phyloP scores from a whole-genome alignment of 2,888 invertebrate genomes.

The Tolmerus cingulatus region DNA sequence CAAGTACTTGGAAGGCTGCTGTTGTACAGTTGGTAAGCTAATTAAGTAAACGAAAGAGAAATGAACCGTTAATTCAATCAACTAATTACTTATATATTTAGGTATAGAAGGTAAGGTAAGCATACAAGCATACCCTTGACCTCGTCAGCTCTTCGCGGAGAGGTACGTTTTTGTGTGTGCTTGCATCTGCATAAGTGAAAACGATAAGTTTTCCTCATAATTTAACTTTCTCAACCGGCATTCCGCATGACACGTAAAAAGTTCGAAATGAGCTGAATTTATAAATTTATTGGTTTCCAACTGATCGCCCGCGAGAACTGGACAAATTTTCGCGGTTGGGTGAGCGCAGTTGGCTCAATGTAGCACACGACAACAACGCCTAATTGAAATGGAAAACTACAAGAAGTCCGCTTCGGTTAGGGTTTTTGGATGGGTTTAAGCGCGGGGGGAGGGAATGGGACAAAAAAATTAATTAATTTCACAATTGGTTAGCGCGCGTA shows the following conservation, averaged over 20 bases:
- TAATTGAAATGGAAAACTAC: constrained; percentile 35
- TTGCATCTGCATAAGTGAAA: background rate
- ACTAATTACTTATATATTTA: background rate
- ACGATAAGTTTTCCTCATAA: background rate
- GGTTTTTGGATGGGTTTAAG: background rate
- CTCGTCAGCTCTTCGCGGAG: background rate
- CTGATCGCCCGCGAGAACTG: background rate
- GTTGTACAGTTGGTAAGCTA: background rate
- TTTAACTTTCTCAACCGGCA: background rate
- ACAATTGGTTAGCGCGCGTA: constrained; percentile 1
- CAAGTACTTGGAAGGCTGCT: background rate
- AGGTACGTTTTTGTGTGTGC: background rate
- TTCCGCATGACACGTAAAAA: background rate
- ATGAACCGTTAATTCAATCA: background rate
- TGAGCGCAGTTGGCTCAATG: background rate
- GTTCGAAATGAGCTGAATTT: background rate
- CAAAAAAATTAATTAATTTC: constrained; percentile 40
- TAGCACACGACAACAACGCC: background rate
- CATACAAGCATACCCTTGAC: background rate
- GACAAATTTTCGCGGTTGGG: background rate
- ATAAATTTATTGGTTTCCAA: background rate
- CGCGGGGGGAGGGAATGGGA: background rate
- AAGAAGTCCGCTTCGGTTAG: background rate
- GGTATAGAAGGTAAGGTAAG: background rate
- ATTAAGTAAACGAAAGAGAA: background rate